A percentile compares a stretch with the other conserved stretches of the same genome.
These are phyloP conservation scores for Microctonus aethiopoides DNA, from an alignment of 2,888 invertebrate species.

Conservation along the genomic window DNA sequence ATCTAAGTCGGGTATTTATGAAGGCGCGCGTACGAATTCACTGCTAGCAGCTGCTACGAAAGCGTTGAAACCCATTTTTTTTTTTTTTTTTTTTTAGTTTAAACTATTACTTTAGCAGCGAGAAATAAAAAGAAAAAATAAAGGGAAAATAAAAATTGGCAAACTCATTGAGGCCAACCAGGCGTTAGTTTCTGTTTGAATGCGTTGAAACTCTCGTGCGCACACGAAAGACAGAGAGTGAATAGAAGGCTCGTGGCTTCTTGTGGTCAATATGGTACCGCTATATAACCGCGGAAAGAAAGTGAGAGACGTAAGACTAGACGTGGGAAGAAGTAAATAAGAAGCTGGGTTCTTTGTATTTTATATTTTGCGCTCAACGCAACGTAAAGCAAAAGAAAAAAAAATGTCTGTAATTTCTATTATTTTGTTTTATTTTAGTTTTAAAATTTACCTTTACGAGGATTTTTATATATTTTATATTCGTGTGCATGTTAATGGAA, in stretches of 20 bases:
- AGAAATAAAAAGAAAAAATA: not conserved
- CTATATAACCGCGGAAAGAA: constrained; percentile 7
- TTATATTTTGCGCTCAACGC: not conserved
- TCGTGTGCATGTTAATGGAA: too few relatives aligned
- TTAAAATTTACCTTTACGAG: too few relatives aligned
- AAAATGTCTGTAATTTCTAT: not conserved
- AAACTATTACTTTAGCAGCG: not conserved
- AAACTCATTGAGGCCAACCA: constrained; percentile 3
- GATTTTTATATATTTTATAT: too few relatives aligned
- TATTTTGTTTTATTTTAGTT: not conserved
- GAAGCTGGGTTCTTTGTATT: constrained; percentile 19
- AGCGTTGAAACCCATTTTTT: not conserved
- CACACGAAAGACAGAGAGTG: not conserved
- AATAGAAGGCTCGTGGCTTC: constrained; percentile 11
- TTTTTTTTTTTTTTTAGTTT: not conserved
- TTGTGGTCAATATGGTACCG: constrained; percentile 7
- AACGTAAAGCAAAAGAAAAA: not conserved
- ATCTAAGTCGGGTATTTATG: not conserved
- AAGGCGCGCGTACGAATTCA: not conserved
- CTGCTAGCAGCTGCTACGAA: not conserved
- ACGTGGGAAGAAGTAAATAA: constrained; percentile 36
- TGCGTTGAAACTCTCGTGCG: constrained; percentile 3
- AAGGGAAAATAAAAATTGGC: not conserved
- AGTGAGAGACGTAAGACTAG: constrained; percentile 17
- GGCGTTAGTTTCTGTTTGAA: constrained; percentile 10